A percentile compares a stretch with the other conserved stretches of the same genome.
These are phyloP conservation scores for Eulacestoma nigropectus DNA, from an alignment of 2,113 vertebrate genomes.

Conservation along the genomic window DNA sequence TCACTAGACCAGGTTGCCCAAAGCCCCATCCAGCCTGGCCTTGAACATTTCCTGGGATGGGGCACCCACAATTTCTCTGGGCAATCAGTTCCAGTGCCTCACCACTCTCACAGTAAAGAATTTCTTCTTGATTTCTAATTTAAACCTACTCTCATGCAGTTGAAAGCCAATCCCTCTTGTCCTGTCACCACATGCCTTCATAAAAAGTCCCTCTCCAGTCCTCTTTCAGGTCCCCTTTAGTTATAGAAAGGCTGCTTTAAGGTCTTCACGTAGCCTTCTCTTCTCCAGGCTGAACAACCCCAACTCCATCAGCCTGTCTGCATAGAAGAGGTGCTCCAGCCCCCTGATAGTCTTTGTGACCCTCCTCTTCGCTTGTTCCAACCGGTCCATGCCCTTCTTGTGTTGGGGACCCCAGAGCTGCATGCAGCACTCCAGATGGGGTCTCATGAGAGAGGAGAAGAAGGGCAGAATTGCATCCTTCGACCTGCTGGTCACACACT, in stretches of 20 bases:
- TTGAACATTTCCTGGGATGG: background rate
- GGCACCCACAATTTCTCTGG: background rate
- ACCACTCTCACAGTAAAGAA: background rate
- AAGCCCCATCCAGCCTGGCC: background rate
- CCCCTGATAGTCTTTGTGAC: background rate
- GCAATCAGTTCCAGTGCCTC: background rate
- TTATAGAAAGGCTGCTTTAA: background rate
- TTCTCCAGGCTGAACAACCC: background rate
- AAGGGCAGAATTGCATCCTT: background rate
- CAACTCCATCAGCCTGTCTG: background rate
- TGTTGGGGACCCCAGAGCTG: background rate
- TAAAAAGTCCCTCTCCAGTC: background rate
- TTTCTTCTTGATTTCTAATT: background rate
- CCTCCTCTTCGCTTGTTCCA: background rate
- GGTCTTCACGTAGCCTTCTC: background rate
- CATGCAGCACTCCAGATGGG: background rate
- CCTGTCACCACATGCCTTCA: background rate
- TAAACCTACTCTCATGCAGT: background rate
- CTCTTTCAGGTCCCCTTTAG: background rate
- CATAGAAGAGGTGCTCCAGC: background rate
- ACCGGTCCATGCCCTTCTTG: background rate
- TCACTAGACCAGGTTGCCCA: background rate
- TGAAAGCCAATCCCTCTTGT: background rate
- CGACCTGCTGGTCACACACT: background rate
- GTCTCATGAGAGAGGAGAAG: background rate